A percentile compares a stretch with the other conserved stretches of the same genome.
phyloP scores from a whole-genome alignment of 2,113 vertebrate genomes.

The Choloepus hoffmanni region DNA sequence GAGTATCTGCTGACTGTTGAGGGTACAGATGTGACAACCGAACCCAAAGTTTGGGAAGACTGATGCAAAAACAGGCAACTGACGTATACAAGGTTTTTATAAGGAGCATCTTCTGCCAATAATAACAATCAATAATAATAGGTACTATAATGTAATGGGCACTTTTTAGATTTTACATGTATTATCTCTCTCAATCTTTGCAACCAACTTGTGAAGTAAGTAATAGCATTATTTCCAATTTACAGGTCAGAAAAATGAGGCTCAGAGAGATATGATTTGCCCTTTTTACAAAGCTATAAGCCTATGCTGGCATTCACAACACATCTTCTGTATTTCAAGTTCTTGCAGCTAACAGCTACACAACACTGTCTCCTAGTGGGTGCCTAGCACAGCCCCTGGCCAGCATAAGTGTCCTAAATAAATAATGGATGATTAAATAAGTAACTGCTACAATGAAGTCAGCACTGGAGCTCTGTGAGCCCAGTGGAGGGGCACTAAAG shows the following conservation, averaged over 20 bases:
- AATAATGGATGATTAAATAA: background rate
- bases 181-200: background rate
- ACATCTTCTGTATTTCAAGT: background rate
- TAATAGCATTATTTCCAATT: background rate
- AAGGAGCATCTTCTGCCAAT: background rate
- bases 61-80: background rate
- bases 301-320: background rate
- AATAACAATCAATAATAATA: no score
- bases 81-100: background rate
- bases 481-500: background rate
- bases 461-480: accelerated
- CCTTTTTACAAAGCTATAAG: background rate
- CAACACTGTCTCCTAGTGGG: accelerated
- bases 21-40: background rate
- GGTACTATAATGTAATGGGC: accelerated
- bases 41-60: background rate
- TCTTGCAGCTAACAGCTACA: background rate
- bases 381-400: background rate
- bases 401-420: background rate
- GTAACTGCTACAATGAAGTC: no score
- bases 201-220: no score
- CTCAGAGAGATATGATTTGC: background rate
- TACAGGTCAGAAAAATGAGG: background rate
- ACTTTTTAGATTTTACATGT: background rate
- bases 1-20: no score